Base-by-base conservation (phyloP, 2,888 invertebrate species). In the Xiphydria camelus region DNA sequence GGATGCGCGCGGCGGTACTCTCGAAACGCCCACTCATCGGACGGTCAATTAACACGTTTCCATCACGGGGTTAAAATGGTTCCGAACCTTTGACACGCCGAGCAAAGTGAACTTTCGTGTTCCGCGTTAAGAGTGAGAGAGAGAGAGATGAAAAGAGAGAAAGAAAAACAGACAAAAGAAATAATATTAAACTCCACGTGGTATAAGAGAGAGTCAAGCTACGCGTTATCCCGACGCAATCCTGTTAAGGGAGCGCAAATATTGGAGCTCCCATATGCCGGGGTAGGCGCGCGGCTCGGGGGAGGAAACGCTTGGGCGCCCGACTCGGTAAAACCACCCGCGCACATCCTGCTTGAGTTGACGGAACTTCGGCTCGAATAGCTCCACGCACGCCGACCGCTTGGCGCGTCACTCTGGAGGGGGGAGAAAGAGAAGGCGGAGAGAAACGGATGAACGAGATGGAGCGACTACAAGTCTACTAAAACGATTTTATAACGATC, bases 61-160 rank as follows among this genome's bases (percentile, higher is more conserved):
- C n/a, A n/a, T n/a, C n/a, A n/a, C n/a, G n/a, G n/a, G n/a, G n/a
- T n/a, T n/a, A n/a, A n/a, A n/a, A n/a, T n/a, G n/a, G 29, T 49
- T 43, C 41, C 42, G 49, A 51, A 57, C 59, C 65, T 65, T 64
- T 61, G 63, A 66, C 64, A 66, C 58, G 58, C 62, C 57, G 56
- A 52, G 62, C 59, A 68, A 68, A 70, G 68, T 69, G 66, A 66
- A 66, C 59, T 68, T 69, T 68, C 69, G 61, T 70, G 70, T 70
- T 62, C 35, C 23, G 15, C 12, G 35, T 15, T 15, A 14, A 29
- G 31, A 12, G 29, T 12, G 32, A 19, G 34, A 12, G 34, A 23
- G 49, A 42, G 32, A 10, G n/a, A n/a, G n/a, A n/a, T n/a, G n/a
- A n/a, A n/a, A n/a, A n/a, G n/a, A n/a, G n/a, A n/a, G n/a, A n/a